Evolutionary conservation across 2,888 invertebrate species (phyloP), one percentile per base, ranked within the genome.

Genomic region (Sericinus montela): DNA sequence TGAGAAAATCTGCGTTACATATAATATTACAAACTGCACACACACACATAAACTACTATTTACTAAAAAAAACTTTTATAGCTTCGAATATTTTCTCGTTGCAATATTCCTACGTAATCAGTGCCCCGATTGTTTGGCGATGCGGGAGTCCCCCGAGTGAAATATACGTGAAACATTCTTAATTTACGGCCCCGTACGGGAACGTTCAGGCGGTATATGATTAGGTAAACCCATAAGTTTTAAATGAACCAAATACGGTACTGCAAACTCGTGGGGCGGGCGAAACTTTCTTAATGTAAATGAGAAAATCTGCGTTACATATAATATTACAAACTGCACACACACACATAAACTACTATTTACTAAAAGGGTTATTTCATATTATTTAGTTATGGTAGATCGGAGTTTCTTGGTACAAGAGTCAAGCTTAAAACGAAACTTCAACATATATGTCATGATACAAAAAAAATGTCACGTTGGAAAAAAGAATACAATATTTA

Each of bases 181-280:
- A 43, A 48, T 48, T 48, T 48, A 42, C 37, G 42, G 9, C 19
- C 48, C 42, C 48, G 16, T 10, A 37, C 41, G 35, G 37, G 16
- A 16, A 29, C 42, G 19, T 30, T 29, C 48, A 42, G 15, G 25
- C 34, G 6, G 29, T 29, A 34, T 39, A 49, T 49, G 44, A 49
- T 49, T 39, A 49, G 35, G 19, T 34, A 38, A n/a, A 38, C 28
- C 34, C 30, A 16, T 39, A 39, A 49, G 48, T 49, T 49, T 44
- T 49, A 49, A 49, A 37, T 48, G 37, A 49, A 49, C 38, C 35
- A 49, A 39, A 49, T 44, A 35, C 39, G 34, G 39, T 35, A 39
- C 19, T 5, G 19, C 19, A 5, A 19, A 5, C 39, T 43, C 32
- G 30, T 19, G 30, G 39, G 43, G 43, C 43, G 41, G 23, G 41